Evolutionary conservation across 2,797 vertebrate genomes (phyloP).

Genomic region (Anabas testudineus): DNA sequence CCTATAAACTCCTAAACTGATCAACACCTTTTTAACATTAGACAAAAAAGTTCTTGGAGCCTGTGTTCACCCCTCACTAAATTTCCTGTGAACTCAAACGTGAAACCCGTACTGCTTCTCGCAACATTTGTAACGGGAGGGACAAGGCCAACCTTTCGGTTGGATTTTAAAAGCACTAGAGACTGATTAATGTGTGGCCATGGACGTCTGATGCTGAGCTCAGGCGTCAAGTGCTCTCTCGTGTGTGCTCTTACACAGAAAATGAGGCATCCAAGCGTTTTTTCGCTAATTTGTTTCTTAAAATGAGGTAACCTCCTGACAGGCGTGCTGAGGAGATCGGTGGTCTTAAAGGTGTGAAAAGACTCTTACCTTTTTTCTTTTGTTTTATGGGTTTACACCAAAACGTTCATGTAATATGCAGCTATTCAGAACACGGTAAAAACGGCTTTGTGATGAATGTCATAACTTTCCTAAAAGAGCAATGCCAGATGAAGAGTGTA

Average conservation of each 20-base stretch:
- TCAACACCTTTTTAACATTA: not conserved
- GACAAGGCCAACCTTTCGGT: not conserved
- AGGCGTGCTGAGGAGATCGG: conserved; percentile 7
- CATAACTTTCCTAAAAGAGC: not conserved
- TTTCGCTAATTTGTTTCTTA: conserved; percentile 31
- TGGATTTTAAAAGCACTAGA: conserved; percentile 32
- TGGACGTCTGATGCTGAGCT: conserved; percentile 7
- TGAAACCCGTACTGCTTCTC: conserved; percentile 19
- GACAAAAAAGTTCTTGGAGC: not conserved
- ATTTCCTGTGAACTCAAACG: conserved; percentile 36
- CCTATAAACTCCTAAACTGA: not conserved
- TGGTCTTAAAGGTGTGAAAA: conserved; percentile 1
- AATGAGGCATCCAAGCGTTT: conserved; percentile 22
- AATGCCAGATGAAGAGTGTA: not conserved
- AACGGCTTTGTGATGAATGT: not conserved
- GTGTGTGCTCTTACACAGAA: conserved; percentile 15
- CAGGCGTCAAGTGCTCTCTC: conserved; percentile 20
- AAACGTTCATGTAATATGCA: not conserved
- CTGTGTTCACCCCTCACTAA: conserved; percentile 20
- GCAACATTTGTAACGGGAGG: conserved; percentile 2
- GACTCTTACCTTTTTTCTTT: not conserved
- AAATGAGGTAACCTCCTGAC: conserved; percentile 25
- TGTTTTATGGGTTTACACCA: not conserved
- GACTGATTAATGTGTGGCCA: conserved; percentile 41
- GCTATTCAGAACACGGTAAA: not conserved